These are phyloP conservation scores for Perdita meconis DNA, from an alignment of 2,888 invertebrate genomes.

Conservation along the genomic window DNA sequence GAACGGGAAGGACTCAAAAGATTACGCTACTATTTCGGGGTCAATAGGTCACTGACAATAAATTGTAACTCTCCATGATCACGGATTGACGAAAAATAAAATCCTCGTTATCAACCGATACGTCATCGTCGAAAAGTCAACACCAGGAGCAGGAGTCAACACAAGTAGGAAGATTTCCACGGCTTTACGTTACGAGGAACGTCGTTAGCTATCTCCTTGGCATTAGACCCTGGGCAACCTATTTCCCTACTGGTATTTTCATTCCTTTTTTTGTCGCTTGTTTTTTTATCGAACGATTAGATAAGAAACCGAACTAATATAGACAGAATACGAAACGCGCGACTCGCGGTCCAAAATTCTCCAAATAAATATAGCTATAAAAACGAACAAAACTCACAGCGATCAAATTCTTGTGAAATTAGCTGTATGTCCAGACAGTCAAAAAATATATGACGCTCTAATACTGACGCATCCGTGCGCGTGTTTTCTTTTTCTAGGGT, in stretches of 20 bases:
- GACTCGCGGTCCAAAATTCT: no score
- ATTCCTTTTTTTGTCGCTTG: slow-evolving; percentile 34
- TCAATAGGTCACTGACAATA: not conserved
- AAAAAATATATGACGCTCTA: no score
- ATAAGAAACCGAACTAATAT: slow-evolving; percentile 52
- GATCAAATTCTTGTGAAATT: no score
- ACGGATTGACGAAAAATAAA: not conserved
- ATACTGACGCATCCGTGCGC: no score
- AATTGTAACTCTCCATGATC: not conserved
- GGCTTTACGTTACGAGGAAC: slow-evolving; percentile 9
- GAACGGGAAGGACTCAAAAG: no score
- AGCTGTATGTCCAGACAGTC: no score
- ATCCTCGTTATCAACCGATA: slow-evolving; percentile 48
- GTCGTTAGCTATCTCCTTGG: slow-evolving; percentile 63
- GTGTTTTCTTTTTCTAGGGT: no score
- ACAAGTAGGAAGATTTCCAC: slow-evolving; percentile 64
- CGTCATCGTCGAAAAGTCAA: slow-evolving; percentile 34
- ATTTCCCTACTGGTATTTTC: slow-evolving; percentile 45
- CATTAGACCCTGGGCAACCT: slow-evolving; percentile 65
- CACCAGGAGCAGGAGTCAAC: slow-evolving; percentile 16
- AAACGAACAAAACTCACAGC: no score
- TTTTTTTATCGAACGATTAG: slow-evolving; percentile 68
- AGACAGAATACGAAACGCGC: not conserved
- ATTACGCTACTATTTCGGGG: not conserved
- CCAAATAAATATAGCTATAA: no score